Base-by-base conservation (phyloP, 2,797 vertebrate genomes). In the Micropoecilia bifurca region DNA sequence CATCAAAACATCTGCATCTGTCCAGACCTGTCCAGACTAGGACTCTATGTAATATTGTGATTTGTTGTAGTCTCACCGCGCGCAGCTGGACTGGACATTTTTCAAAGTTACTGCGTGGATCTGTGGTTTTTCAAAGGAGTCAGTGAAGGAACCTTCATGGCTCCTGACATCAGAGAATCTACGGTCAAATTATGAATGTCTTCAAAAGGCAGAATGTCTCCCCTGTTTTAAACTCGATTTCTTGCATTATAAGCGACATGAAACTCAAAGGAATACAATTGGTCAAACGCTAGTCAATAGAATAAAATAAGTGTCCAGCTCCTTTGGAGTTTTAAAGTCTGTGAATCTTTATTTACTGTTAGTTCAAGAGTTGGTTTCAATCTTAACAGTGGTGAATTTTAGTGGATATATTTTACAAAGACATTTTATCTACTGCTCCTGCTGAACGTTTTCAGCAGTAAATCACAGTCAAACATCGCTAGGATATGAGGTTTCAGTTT, bases 21-120 rank as follows among this genome's bases (percentile, higher is more conserved):
- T 79, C 82, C 78, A 22, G 6, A 22, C 22, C 6, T 22, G 48
- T 50, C 48, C 48, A 45, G 4, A n/a, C 3, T 28, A 30, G 6
- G 48, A 68, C 76, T 33, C 10, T 75, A 46, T 50, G n/a, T 76
- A 45, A 80, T 50, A 59, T 71, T 55, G 80, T 88, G 84, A 89
- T 77, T 88, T 87, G 84, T 85, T 73, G 73, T 66, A 59, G 76
- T 75, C 77, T 76, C 79, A 59, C 9, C 73, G 66, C 74, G 81
- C 59, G 20, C 25, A 76, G 63, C 36, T 41, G 76, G 88, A 77
- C 63, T 83, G 81, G 39, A 78, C 39, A 78, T 76, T 75, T 72
- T 30, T 43, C 71, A 22, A n/a, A 79, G 43, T 75, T 46, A 75
- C 30, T 50, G 55, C 39, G 33, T 22, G 12, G 30, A 28, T 43